These are phyloP conservation scores for Clangula hyemalis DNA, from an alignment of 2,797 vertebrate species.

Conservation along the genomic window DNA sequence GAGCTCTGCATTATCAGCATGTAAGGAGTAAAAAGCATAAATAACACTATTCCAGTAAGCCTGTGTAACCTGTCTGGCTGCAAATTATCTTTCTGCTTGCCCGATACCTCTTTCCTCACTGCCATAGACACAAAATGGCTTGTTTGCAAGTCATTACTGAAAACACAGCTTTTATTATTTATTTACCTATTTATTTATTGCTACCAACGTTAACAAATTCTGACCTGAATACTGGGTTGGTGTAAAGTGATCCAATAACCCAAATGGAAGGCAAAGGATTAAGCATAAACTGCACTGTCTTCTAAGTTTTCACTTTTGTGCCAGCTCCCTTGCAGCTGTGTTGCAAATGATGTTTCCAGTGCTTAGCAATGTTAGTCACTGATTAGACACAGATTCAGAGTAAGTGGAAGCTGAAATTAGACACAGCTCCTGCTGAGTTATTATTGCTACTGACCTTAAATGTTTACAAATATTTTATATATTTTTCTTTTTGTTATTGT, in stretches of 20 bases:
- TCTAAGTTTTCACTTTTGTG: not conserved
- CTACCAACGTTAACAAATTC: not conserved
- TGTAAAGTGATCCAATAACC: not conserved
- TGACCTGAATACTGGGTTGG: not conserved
- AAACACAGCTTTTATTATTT: not conserved
- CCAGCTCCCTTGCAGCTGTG: not conserved
- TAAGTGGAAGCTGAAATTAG: not conserved
- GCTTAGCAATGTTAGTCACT: not conserved
- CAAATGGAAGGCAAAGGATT: not conserved
- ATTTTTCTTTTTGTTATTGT: not conserved
- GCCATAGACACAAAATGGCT: not conserved
- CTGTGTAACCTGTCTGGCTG: not conserved
- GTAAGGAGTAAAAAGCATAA: not conserved
- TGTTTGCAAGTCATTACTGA: not conserved
- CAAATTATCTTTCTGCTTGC: not conserved
- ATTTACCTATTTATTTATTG: not conserved
- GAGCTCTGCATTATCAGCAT: not conserved
- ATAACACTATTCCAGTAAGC: not conserved
- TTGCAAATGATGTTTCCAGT: not conserved
- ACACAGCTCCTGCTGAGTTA: not conserved
- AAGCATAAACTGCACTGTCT: not conserved
- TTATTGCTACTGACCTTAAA: not conserved
- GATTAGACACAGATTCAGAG: slow-evolving; percentile 23
- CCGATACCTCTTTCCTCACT: not conserved
- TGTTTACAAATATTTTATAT: not conserved